These are phyloP conservation scores for Euzophera pinguis DNA, from an alignment of 2,888 invertebrate genomes.

Conservation along the genomic window DNA sequence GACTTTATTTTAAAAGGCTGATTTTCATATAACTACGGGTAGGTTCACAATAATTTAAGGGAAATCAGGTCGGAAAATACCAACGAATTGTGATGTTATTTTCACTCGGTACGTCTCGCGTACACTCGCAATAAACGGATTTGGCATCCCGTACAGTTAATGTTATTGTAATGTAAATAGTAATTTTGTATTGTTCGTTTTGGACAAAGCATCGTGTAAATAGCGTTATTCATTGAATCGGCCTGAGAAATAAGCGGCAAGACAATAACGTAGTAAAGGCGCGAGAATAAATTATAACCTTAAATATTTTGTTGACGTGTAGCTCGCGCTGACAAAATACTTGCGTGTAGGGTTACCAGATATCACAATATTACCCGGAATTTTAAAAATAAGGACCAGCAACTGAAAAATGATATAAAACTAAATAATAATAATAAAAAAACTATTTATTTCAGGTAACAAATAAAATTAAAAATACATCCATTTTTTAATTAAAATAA, in stretches of 20 bases:
- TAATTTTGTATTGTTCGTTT: slow-evolving; percentile 36
- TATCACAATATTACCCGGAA: background rate
- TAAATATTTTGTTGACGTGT: slow-evolving; percentile 15
- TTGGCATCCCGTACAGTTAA: slow-evolving; percentile 23
- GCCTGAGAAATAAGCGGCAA: slow-evolving; percentile 49
- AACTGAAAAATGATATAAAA: too few species aligned
- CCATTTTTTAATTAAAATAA: too few species aligned
- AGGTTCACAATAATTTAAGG: slow-evolving; percentile 58
- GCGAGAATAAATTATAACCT: slow-evolving; percentile 18
- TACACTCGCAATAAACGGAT: slow-evolving; percentile 21
- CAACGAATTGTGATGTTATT: slow-evolving; percentile 48
- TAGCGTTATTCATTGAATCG: slow-evolving; percentile 37
- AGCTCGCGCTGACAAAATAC: slow-evolving; percentile 8
- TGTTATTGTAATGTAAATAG: slow-evolving; percentile 42
- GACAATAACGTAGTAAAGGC: slow-evolving; percentile 51
- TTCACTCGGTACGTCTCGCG: slow-evolving; percentile 35
- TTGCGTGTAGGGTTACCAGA: slow-evolving; percentile 8
- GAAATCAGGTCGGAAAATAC: slow-evolving; percentile 38
- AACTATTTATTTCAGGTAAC: too few species aligned
- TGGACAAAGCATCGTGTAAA: slow-evolving; percentile 42
- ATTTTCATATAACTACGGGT: slow-evolving; percentile 71
- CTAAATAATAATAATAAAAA: too few species aligned
- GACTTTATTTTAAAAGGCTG: slow-evolving; percentile 73
- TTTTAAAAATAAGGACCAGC: background rate
- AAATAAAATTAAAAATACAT: too few species aligned